Evolutionary conservation across 1,140 invertebrate genomes (phyloP).

Genomic region (Nymphalis io): DNA sequence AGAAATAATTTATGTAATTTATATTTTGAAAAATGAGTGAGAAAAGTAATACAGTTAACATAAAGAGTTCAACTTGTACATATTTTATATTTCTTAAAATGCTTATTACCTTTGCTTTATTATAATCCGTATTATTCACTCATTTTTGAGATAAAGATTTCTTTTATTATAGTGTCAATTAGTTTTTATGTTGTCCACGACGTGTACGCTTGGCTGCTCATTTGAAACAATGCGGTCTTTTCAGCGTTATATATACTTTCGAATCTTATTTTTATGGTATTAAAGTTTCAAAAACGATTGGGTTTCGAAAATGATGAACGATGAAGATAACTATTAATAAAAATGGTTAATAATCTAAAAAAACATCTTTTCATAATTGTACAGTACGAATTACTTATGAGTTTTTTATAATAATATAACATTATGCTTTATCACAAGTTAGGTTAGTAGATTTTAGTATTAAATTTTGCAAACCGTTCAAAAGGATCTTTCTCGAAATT

Average conservation of each 20-base stretch:
- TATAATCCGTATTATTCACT: neutral
- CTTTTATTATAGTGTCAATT: conserved; percentile 43
- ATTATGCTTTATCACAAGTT: no score
- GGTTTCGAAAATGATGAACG: conserved; percentile 9
- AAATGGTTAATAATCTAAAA: neutral
- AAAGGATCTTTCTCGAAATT: no score
- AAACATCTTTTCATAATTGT: neutral
- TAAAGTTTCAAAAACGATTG: conserved; percentile 25
- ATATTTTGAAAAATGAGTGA: no score
- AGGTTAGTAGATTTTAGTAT: no score
- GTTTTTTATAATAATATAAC: neutral
- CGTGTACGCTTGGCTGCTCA: conserved; percentile 33
- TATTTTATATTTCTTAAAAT: neutral
- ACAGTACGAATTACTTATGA: neutral
- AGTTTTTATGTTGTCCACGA: conserved; percentile 49
- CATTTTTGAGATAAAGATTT: conserved; percentile 12
- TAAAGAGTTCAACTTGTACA: neutral
- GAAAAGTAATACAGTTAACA: no score
- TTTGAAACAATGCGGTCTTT: conserved; percentile 33
- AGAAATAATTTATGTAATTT: no score
- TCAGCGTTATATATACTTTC: conserved; percentile 33
- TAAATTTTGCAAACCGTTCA: no score
- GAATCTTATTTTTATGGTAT: conserved; percentile 25
- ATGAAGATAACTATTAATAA: neutral
- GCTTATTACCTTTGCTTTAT: neutral